Percentiles rank a stretch among this genome's conserved stretches.
Evolutionary conservation across 2,888 invertebrate species (phyloP).

Genomic region (Platycheirus rosarum): DNA sequence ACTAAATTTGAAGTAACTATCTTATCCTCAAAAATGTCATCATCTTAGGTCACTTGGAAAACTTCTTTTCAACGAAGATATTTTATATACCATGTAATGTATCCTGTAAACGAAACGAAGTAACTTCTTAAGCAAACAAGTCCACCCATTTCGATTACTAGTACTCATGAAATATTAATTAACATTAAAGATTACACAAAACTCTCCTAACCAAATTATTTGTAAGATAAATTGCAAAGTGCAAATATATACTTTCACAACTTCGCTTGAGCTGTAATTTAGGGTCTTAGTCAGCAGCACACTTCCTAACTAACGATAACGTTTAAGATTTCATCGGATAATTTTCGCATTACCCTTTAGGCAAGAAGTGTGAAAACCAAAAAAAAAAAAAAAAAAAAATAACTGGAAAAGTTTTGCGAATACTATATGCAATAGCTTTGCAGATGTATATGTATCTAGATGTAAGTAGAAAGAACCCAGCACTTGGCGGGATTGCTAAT

Average conservation of each 20-base stretch:
- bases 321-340: conserved; percentile 35
- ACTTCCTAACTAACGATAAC: conserved; percentile 7
- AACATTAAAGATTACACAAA: conserved; percentile 3
- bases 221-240: conserved; percentile 19
- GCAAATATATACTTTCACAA: conserved; percentile 16
- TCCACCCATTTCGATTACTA: too few relatives aligned
- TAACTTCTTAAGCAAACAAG: too few relatives aligned
- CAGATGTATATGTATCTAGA: neutral
- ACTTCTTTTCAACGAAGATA: too few relatives aligned
- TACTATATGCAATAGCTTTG: neutral
- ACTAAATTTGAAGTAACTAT: too few relatives aligned
- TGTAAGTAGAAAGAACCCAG: neutral
- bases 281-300: conserved; percentile 4
- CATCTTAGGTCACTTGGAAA: too few relatives aligned
- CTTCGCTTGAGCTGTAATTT: conserved; percentile 10
- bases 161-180: neutral
- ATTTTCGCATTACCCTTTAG: conserved; percentile 44
- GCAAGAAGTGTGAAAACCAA: conserved; percentile 43
- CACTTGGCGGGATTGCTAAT: conserved; percentile 62
- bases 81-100: too few relatives aligned
- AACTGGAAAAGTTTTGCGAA: conserved; percentile 33
- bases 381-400: conserved; percentile 29
- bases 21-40: too few relatives aligned
- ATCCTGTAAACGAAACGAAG: too few relatives aligned
- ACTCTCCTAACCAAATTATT: conserved; percentile 26